Conservation (phyloP, 2,888 invertebrate species). For the Agriopis leucophaearia region DNA sequence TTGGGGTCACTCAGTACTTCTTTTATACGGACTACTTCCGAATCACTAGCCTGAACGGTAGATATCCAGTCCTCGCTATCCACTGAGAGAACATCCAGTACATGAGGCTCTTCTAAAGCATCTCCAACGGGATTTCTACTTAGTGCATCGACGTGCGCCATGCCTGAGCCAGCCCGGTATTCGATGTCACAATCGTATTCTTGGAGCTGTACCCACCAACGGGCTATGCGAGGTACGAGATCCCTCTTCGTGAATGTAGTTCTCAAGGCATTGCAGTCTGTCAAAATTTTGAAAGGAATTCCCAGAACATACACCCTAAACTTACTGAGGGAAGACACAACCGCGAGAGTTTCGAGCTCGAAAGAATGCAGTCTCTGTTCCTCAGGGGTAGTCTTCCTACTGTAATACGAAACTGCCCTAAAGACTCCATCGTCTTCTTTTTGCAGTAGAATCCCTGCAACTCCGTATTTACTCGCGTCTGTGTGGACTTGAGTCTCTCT, state of each 20-base stretch:
- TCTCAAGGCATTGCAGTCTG: background rate
- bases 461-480: slow-evolving; percentile 51
- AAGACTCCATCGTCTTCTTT: background rate
- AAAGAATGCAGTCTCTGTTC: background rate
- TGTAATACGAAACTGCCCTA: background rate
- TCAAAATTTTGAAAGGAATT: background rate
- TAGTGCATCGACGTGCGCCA: background rate
- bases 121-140: background rate
- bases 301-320: background rate
- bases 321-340: background rate
- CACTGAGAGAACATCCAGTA: slow-evolving; percentile 17
- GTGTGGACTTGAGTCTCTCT: slow-evolving; percentile 57
- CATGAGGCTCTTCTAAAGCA: background rate
- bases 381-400: background rate
- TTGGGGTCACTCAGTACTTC: slow-evolving; percentile 31
- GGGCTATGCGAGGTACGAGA: background rate
- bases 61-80: slow-evolving; percentile 41
- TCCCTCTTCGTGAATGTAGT: background rate
- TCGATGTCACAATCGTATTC: background rate
- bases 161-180: background rate
- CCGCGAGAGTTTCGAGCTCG: background rate
- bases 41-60: slow-evolving; percentile 39
- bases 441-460: slow-evolving; percentile 22
- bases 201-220: background rate
- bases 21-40: slow-evolving; percentile 35